These are phyloP conservation scores for Pomacea maculata DNA, from an alignment of 1,140 invertebrate species.

Conservation along the genomic window DNA sequence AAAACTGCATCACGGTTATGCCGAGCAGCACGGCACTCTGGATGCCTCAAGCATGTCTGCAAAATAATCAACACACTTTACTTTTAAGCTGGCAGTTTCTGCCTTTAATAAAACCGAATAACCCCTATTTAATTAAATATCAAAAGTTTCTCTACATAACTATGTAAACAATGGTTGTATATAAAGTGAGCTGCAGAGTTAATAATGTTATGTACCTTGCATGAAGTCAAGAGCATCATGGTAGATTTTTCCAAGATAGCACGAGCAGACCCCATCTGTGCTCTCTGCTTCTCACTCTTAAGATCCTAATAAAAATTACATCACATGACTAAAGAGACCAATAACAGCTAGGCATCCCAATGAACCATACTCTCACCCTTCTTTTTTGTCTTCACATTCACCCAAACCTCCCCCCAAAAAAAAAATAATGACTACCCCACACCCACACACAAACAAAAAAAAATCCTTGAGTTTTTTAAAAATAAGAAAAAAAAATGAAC, in stretches of 20 bases:
- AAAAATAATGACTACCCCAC: not conserved
- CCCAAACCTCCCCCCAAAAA: not conserved
- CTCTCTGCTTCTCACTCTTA: slow-evolving; percentile 92
- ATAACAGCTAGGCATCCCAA: not conserved
- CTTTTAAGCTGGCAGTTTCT: not conserved
- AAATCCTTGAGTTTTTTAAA: not conserved
- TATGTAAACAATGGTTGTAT: not conserved
- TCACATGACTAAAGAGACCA: no score
- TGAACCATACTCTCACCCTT: not conserved
- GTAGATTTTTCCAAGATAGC: slow-evolving; percentile 97
- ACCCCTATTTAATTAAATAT: no score
- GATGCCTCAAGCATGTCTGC: slow-evolving; percentile 87
- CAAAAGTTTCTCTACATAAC: no score
- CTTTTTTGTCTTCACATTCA: not conserved
- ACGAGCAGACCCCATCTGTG: slow-evolving; percentile 94
- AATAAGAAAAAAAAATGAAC: not conserved
- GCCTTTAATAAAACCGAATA: not conserved
- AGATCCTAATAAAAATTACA: slow-evolving; percentile 72
- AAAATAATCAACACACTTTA: slow-evolving; percentile 14
- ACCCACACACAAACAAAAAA: no score
- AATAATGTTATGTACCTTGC: slow-evolving; percentile 75
- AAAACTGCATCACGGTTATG: slow-evolving; percentile 95
- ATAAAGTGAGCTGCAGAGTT: not conserved
- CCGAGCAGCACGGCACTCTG: slow-evolving; percentile 89
- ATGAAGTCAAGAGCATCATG: slow-evolving; percentile 95